A percentile compares a stretch with the other conserved stretches of the same genome.
Conservation (phyloP, 2,888 invertebrate genomes). For the Drosophila borealis region DNA sequence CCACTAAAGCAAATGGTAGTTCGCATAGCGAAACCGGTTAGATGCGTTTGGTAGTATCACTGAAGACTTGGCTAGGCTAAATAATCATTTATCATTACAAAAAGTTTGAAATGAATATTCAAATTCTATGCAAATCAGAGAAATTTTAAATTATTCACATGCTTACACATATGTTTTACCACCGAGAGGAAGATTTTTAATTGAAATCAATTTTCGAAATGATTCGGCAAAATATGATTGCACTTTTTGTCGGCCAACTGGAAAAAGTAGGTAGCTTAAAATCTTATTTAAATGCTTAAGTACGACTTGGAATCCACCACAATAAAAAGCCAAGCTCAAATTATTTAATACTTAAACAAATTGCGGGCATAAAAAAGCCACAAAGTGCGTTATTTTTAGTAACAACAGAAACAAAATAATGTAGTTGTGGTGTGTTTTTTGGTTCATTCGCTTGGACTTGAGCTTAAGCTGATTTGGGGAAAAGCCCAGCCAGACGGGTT, state of each 20-base stretch:
- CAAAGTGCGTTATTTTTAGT: slow-evolving; percentile 3
- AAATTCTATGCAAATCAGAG: slow-evolving; percentile 42
- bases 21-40: slow-evolving; percentile 53
- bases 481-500: slow-evolving; percentile 3
- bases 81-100: slow-evolving; percentile 11
- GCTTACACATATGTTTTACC: background rate
- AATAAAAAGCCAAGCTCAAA: slow-evolving; percentile 16
- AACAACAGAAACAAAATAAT: background rate
- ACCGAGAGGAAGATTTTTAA: background rate
- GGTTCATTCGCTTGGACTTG: background rate
- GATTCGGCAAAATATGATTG: background rate
- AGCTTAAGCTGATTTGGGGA: slow-evolving; percentile 2
- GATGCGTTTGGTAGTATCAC: slow-evolving; percentile 15
- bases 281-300: background rate
- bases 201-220: background rate
- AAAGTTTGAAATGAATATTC: background rate
- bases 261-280: background rate
- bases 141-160: slow-evolving; percentile 27
- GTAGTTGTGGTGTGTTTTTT: background rate
- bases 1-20: slow-evolving; percentile 25
- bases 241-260: no score
- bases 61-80: slow-evolving; percentile 5
- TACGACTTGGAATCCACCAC: background rate
- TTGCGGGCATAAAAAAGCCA: slow-evolving; percentile 21
- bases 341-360: slow-evolving; percentile 16